phyloP scores from a whole-genome alignment of 2,113 vertebrate species.

The Austrofundulus limnaeus region DNA sequence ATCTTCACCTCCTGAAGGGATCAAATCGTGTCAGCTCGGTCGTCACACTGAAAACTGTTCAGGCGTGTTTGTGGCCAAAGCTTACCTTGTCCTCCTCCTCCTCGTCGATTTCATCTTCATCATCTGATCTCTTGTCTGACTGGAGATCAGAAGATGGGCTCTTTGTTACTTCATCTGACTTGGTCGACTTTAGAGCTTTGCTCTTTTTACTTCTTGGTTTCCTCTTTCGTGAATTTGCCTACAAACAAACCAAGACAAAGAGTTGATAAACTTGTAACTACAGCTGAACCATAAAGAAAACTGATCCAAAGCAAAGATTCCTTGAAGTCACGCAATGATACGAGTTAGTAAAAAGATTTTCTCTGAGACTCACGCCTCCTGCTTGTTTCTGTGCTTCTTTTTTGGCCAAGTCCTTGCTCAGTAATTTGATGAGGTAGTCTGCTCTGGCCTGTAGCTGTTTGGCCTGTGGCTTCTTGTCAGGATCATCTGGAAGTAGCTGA shows the following conservation, averaged over 20 bases:
- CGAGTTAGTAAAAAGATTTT: too few species aligned
- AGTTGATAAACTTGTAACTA: too few species aligned
- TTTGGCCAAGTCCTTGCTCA: constrained; percentile 93
- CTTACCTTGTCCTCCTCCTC: constrained; percentile 63
- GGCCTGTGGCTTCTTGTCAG: constrained; percentile 98
- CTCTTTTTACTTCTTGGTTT: constrained; percentile 91
- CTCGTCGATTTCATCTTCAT: constrained; percentile 82
- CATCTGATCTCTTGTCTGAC: constrained; percentile 91
- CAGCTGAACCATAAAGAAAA: too few species aligned
- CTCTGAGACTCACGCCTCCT: constrained; percentile 83
- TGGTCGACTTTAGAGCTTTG: constrained; percentile 84
- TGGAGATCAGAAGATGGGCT: constrained; percentile 88
- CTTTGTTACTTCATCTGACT: constrained; percentile 88
- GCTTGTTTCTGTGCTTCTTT: constrained; percentile 92
- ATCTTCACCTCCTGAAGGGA: constrained; percentile 83
- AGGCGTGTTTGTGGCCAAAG: too few species aligned
- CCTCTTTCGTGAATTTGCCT: constrained; percentile 91
- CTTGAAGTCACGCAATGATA: too few species aligned
- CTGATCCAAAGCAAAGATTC: too few species aligned
- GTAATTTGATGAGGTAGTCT: constrained; percentile 99
- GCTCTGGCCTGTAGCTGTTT: constrained; percentile 98
- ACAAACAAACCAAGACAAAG: constrained; percentile 31
- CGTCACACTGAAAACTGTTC: too few species aligned
- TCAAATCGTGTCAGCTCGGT: constrained; percentile 23
- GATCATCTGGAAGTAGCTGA: constrained; percentile 97